Percentiles rank a stretch among this genome's conserved stretches.
These are phyloP conservation scores for Oreochromis tanganicae DNA, from an alignment of 2,113 vertebrate genomes.

Conservation along the genomic window DNA sequence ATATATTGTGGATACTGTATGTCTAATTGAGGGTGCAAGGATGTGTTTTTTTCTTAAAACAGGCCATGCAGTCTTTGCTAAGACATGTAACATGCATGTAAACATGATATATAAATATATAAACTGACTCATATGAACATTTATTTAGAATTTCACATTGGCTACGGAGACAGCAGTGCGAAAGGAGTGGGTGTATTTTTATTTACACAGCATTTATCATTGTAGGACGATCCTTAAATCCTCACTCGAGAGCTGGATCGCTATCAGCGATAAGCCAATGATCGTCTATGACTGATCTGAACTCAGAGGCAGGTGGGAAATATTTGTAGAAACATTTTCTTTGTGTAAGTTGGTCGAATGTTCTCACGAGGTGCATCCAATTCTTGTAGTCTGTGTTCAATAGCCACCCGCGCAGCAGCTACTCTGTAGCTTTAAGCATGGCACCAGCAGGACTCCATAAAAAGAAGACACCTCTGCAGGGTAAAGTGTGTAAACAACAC, in stretches of 20 bases:
- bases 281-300: neutral
- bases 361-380: neutral
- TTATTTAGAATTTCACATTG: neutral
- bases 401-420: neutral
- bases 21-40: neutral
- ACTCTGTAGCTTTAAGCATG: neutral
- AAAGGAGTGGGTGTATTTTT: neutral
- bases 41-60: neutral
- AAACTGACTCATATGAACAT: neutral
- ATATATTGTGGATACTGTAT: neutral
- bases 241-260: neutral
- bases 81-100: neutral
- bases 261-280: neutral
- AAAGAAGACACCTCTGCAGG: conserved; percentile 18
- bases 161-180: neutral
- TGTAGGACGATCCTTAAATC: neutral
- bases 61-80: neutral
- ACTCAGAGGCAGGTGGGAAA: neutral
- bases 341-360: neutral
- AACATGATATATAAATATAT: neutral
- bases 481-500: neutral
- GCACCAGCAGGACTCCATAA: conserved; percentile 18
- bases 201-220: neutral
- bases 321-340: neutral
- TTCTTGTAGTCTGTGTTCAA: neutral